Evolutionary conservation across 2,113 vertebrate species (phyloP).

Genomic region (Eubucco bourcierii): DNA sequence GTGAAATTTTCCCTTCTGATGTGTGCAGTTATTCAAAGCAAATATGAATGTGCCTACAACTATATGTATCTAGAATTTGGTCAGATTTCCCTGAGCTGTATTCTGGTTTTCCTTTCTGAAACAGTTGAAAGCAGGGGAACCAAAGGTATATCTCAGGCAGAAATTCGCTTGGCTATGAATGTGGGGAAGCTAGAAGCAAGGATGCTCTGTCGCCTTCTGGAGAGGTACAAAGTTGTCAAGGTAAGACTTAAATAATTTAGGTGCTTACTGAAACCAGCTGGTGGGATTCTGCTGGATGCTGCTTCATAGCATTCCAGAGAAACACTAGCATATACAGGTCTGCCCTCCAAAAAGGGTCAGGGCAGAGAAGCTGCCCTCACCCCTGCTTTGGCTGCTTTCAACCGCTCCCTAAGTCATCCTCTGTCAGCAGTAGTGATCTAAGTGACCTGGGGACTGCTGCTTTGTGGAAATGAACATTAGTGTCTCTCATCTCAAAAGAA

Average conservation of each 20-base stretch:
- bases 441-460: neutral
- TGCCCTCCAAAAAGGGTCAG: neutral
- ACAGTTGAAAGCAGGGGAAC: constrained; percentile 88
- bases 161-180: constrained; percentile 84
- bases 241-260: constrained; percentile 59
- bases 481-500: neutral
- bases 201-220: constrained; percentile 90
- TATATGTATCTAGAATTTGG: neutral
- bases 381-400: neutral
- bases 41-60: neutral
- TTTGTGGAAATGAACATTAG: neutral
- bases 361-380: neutral
- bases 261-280: neutral
- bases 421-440: neutral
- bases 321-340: neutral
- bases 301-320: neutral
- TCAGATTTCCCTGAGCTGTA: neutral
- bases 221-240: constrained; percentile 88
- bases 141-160: constrained; percentile 88
- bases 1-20: neutral
- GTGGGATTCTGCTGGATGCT: neutral
- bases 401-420: neutral
- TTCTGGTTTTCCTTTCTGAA: neutral
- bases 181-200: constrained; percentile 90
- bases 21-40: neutral